Percentiles rank a stretch among this genome's conserved stretches.
Evolutionary conservation across 2,888 invertebrate species (phyloP).

Genomic region (Alitta virens): DNA sequence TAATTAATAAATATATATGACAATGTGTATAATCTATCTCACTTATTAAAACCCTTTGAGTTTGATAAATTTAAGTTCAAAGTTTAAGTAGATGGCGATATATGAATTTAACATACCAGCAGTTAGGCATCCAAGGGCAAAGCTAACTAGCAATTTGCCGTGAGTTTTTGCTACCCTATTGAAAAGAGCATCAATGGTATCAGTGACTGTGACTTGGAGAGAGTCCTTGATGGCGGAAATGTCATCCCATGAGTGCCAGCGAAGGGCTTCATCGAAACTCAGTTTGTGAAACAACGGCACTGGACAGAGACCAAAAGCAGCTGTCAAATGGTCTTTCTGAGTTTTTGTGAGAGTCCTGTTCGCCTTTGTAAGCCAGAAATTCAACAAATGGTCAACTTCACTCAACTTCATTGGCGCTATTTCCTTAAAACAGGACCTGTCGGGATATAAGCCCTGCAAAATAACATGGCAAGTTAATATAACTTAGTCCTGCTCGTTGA

Average conservation of each 20-base stretch:
- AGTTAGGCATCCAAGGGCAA: slow-evolving; percentile 45
- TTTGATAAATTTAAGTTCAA: too few relatives aligned
- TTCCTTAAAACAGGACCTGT: slow-evolving; percentile 3
- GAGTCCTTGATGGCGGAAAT: slow-evolving; percentile 22
- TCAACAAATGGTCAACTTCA: slow-evolving; percentile 39
- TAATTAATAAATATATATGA: too few relatives aligned
- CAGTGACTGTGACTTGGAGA: slow-evolving; percentile 31
- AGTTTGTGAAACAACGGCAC: slow-evolving; percentile 45
- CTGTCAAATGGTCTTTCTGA: slow-evolving; percentile 33
- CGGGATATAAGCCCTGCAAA: slow-evolving; percentile 15
- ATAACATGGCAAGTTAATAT: too few relatives aligned
- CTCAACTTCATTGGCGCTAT: slow-evolving; percentile 7
- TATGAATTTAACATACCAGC: slow-evolving; percentile 19
- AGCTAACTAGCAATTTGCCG: slow-evolving; percentile 41
- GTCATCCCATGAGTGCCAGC: slow-evolving; percentile 44
- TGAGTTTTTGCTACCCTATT: slow-evolving; percentile 39
- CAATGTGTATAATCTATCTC: too few relatives aligned
- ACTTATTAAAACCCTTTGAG: too few relatives aligned
- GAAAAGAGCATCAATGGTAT: slow-evolving; percentile 20
- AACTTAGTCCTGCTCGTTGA: too few relatives aligned
- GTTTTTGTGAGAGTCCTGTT: slow-evolving; percentile 33
- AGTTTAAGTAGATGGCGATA: too few relatives aligned
- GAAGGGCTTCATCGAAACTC: slow-evolving; percentile 42
- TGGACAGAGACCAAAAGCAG: slow-evolving; percentile 35
- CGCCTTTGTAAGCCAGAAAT: slow-evolving; percentile 36